These are phyloP conservation scores for Halichoeres trimaculatus DNA, from an alignment of 2,113 vertebrate genomes.

Conservation along the genomic window DNA sequence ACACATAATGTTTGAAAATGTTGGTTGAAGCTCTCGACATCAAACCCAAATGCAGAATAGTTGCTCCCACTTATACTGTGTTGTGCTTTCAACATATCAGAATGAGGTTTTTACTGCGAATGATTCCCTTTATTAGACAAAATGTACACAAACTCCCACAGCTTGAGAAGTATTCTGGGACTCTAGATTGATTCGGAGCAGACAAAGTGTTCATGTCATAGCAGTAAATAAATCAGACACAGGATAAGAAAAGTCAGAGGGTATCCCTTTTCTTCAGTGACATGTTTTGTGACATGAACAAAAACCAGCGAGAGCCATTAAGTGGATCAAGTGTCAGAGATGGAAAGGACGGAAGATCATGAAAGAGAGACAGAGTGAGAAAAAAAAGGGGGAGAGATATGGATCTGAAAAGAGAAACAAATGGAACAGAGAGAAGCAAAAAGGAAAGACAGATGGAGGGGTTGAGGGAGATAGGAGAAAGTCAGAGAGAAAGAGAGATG, in stretches of 20 bases:
- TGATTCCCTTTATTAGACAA: too few species aligned
- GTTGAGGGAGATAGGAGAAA: conserved; percentile 36
- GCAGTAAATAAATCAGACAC: conserved; percentile 46
- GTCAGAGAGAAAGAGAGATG: conserved; percentile 81
- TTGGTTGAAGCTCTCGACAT: too few species aligned
- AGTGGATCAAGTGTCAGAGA: conserved; percentile 51
- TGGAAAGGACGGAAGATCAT: conserved; percentile 26
- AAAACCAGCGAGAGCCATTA: conserved; percentile 46
- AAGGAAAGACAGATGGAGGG: conserved; percentile 26
- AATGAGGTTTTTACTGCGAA: too few species aligned
- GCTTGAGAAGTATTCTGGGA: background rate
- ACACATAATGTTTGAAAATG: too few species aligned
- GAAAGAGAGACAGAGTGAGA: background rate
- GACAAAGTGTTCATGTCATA: conserved; percentile 8
- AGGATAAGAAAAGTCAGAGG: conserved; percentile 36
- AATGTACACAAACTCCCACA: too few species aligned
- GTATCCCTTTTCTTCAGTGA: conserved; percentile 29
- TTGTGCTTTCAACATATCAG: too few species aligned
- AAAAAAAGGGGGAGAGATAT: background rate
- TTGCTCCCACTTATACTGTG: too few species aligned
- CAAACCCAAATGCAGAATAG: too few species aligned
- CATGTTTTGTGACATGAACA: conserved; percentile 55
- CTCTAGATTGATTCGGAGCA: background rate
- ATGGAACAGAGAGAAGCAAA: conserved; percentile 10
- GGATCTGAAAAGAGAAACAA: background rate